Conservation (phyloP, 2,888 invertebrate species). For the Caenorhabditis sp. region DNA sequence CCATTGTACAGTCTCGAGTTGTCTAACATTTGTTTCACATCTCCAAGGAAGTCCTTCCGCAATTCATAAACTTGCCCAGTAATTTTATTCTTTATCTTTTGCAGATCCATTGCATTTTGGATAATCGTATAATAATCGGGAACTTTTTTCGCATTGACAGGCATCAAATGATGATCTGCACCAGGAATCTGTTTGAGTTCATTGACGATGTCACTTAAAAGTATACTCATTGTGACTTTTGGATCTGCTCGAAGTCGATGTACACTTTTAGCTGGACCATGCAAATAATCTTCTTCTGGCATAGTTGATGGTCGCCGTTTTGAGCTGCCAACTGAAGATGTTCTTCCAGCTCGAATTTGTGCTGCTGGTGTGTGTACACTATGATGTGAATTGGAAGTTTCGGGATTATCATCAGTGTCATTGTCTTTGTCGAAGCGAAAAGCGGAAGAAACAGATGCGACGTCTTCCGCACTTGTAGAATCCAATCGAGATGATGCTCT, state of each 20-base stretch:
- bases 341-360: background rate
- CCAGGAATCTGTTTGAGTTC: constrained; percentile 91
- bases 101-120: constrained; percentile 92
- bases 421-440: background rate
- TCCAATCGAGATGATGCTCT: constrained; percentile 5
- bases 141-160: constrained; percentile 88
- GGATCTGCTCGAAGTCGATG: constrained; percentile 94
- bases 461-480: background rate
- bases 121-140: constrained; percentile 93
- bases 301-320: constrained; percentile 52
- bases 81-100: constrained; percentile 87
- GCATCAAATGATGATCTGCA: constrained; percentile 86
- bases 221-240: constrained; percentile 73
- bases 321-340: constrained; percentile 11
- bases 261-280: constrained; percentile 76
- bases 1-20: constrained; percentile 80
- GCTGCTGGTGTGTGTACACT: background rate
- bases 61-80: constrained; percentile 81
- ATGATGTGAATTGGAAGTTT: background rate
- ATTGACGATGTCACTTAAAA: constrained; percentile 61
- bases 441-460: background rate
- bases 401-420: background rate
- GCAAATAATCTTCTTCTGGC: constrained; percentile 67
- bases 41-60: constrained; percentile 77
- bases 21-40: constrained; percentile 93